These are phyloP conservation scores for Centruroides vittatus DNA, from an alignment of 1,140 invertebrate genomes.

Conservation along the genomic window DNA sequence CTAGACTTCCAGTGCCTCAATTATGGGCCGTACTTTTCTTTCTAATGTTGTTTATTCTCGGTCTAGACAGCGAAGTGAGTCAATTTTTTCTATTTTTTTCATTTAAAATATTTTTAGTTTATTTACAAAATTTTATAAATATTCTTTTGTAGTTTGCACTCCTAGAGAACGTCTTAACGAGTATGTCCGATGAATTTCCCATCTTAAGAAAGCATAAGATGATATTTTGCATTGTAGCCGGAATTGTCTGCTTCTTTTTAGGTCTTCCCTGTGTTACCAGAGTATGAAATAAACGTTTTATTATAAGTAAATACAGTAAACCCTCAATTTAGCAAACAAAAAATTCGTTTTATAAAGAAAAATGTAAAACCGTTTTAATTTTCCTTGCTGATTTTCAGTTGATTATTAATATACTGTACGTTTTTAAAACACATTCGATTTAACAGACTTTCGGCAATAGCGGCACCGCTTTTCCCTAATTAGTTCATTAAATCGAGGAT, in stretches of 20 bases:
- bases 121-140: not conserved
- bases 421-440: too few species aligned
- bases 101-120: not conserved
- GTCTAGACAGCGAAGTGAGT: conserved; percentile 41
- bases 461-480: too few species aligned
- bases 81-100: not conserved
- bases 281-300: conserved; percentile 3
- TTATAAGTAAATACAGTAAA: too few species aligned
- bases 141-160: conserved; percentile 48
- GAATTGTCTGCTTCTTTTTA: conserved; percentile 54
- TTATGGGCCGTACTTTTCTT: conserved; percentile 35
- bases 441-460: not conserved
- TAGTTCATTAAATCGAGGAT: not conserved
- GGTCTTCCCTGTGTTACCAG: conserved; percentile 36
- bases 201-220: conserved; percentile 52
- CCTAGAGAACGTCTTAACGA: conserved; percentile 66
- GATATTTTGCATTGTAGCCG: conserved; percentile 49
- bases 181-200: conserved; percentile 58
- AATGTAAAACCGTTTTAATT: too few species aligned
- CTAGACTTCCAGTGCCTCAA: conserved; percentile 24
- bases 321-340: too few species aligned
- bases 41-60: conserved; percentile 33
- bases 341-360: too few species aligned
- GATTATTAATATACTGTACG: too few species aligned
- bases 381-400: too few species aligned